Conservation (phyloP, 2,888 invertebrate species). For the Vannuccia rotundouncinata region DNA sequence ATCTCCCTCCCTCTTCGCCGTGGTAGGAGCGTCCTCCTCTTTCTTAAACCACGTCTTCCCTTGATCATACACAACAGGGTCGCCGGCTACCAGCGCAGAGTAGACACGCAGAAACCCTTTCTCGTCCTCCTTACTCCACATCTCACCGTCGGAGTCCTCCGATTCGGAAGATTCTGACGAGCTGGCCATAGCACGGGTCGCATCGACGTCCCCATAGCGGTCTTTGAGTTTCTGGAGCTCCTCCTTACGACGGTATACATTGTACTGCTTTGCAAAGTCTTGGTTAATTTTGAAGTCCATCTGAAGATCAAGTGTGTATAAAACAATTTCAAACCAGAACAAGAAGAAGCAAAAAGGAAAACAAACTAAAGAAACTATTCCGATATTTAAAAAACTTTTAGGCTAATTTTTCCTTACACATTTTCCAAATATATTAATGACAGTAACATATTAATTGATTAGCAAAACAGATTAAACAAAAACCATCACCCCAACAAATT, state of each 20-base stretch:
- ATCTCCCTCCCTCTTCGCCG: not conserved
- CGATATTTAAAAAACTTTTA: no score
- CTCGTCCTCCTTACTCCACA: slow-evolving; percentile 4
- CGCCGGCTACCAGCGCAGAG: slow-evolving; percentile 26
- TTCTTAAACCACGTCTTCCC: slow-evolving; percentile 24
- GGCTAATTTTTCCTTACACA: no score
- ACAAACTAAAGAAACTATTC: no score
- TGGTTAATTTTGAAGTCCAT: slow-evolving; percentile 38
- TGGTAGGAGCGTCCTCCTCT: not conserved
- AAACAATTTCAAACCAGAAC: not conserved
- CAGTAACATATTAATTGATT: no score
- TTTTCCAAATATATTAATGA: no score
- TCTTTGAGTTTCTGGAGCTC: slow-evolving; percentile 36
- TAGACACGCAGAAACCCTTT: slow-evolving; percentile 23
- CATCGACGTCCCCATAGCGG: slow-evolving; percentile 28
- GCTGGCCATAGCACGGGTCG: not conserved
- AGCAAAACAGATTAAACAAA: not conserved
- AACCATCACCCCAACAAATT: not conserved
- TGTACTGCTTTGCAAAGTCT: slow-evolving; percentile 37
- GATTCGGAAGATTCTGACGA: not conserved
- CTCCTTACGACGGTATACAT: slow-evolving; percentile 37
- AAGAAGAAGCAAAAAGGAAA: not conserved
- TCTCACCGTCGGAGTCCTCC: not conserved
- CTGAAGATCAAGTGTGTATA: no score
- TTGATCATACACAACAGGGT: slow-evolving; percentile 29